Percentiles rank a stretch among this genome's conserved stretches.
These are phyloP conservation scores for Anoplophora glabripennis DNA, from an alignment of 1,140 invertebrate species.

Conservation along the genomic window DNA sequence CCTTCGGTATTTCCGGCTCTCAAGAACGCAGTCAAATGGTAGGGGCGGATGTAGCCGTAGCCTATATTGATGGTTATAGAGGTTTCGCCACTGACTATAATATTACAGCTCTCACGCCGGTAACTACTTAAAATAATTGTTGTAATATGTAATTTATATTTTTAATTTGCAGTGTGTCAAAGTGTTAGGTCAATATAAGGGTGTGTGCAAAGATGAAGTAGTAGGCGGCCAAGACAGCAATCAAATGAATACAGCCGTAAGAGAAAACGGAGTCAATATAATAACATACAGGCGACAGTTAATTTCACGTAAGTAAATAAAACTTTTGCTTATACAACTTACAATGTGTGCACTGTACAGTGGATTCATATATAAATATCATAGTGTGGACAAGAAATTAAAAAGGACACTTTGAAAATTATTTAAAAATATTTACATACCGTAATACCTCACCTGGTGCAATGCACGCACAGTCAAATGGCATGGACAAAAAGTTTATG, in stretches of 20 bases:
- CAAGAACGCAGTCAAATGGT: conserved; percentile 72
- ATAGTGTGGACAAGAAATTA: too few relatives aligned
- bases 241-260: conserved; percentile 67
- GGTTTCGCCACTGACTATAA: conserved; percentile 81
- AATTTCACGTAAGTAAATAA: conserved; percentile 62
- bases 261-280: conserved; percentile 71
- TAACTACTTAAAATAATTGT: conserved; percentile 46
- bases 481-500: too few relatives aligned
- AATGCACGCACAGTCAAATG: too few relatives aligned
- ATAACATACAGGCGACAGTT: conserved; percentile 76
- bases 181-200: conserved; percentile 78
- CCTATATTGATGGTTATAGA: conserved; percentile 68
- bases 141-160: conserved; percentile 8
- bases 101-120: conserved; percentile 77
- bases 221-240: conserved; percentile 76
- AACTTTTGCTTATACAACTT: too few relatives aligned
- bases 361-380: too few relatives aligned
- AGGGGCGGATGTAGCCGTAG: conserved; percentile 79
- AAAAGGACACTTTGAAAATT: too few relatives aligned
- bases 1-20: conserved; percentile 82
- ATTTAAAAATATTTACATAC: too few relatives aligned
- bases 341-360: too few relatives aligned
- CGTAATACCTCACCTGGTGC: too few relatives aligned
- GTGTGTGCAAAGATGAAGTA: conserved; percentile 78
- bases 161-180: conserved; percentile 67